Base-by-base conservation (phyloP, 2,888 invertebrate genomes). In the Barypeithes pellucidus region DNA sequence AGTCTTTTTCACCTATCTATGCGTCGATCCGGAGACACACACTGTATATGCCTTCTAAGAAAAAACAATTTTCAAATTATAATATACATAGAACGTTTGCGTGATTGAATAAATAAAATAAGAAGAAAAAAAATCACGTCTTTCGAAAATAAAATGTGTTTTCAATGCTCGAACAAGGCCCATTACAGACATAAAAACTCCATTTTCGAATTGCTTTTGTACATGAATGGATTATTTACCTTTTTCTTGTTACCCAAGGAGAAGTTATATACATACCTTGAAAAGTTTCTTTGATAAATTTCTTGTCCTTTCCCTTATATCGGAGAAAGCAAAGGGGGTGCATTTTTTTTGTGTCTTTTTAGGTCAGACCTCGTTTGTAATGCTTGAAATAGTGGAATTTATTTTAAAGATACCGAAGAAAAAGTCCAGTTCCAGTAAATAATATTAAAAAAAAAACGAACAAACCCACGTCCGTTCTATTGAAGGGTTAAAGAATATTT, bases 131-230 rank as follows among this genome's bases (percentile, higher is more conserved):
- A 29, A 29, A 29, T 29, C 29, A 29, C 29, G 29, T 29, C 5
- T 29, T 39, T n/a, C 2, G 39, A n/a, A 39, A 16, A 47, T 12
- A 47, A 18, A 47, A 20, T 47, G 11, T 47, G 12, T 20, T 47
- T 18, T 20, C 47, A 47, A 47, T 47, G 11, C 7, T 8, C 14
- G 18, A 3, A 20, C 47, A 47, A 47, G 7, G 2, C 11, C 11
- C 20, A 20, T 47, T 22, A n/a, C 20, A 18, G 7, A 20, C 47
- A 22, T 47, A 18, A 47, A 22, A 20, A 47, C 20, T 47, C 47
- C 18, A 47, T 47, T 47, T 47, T n/a, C 18, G 22, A 47, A 47
- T 47, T 47, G 22, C 47, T 20, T 45, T 47, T 22, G n/a, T 9
- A 11, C 20, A 20, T 22, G 22, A 47, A 47, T 20, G 20, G 20